Percentiles rank a stretch among this genome's conserved stretches.
These are phyloP conservation scores for Nemopilema nomurai DNA, from an alignment of 30 jellyfish, hydroid and myxozoan genomes.

Conservation along the genomic window DNA sequence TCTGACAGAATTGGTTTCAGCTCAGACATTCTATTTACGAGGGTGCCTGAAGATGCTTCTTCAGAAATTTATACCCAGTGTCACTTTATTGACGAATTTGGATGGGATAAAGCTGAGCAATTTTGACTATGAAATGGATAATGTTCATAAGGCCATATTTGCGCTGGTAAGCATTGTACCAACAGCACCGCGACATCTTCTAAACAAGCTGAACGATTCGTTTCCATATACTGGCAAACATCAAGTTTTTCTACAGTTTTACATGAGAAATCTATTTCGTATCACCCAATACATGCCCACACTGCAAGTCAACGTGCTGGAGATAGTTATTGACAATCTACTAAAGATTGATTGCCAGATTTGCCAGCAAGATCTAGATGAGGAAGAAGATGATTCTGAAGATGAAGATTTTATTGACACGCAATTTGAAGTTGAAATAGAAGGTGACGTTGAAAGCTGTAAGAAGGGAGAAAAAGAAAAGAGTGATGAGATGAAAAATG, in stretches of 20 bases:
- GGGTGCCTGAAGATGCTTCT: slow-evolving; percentile 51
- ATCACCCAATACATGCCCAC: slow-evolving; percentile 52
- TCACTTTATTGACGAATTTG: neutral
- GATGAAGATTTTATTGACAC: slow-evolving; percentile 51
- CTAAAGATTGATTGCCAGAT: slow-evolving; percentile 67
- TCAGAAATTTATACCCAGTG: slow-evolving; percentile 40
- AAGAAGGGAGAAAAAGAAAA: neutral
- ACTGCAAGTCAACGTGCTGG: slow-evolving; percentile 36
- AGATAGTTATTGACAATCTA: slow-evolving; percentile 51
- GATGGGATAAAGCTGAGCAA: neutral
- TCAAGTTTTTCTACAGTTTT: slow-evolving; percentile 22
- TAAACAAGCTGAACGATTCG: slow-evolving; percentile 1
- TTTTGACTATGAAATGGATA: slow-evolving; percentile 24
- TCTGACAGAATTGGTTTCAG: slow-evolving; percentile 56
- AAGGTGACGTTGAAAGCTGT: neutral
- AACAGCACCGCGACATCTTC: slow-evolving; percentile 47
- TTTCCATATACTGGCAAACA: slow-evolving; percentile 67
- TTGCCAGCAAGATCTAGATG: slow-evolving; percentile 42
- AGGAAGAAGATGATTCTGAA: slow-evolving; percentile 24
- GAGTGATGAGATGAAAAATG: slow-evolving; percentile 39
- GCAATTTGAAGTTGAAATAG: slow-evolving; percentile 65
- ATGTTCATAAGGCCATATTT: slow-evolving; percentile 37
- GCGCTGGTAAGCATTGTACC: slow-evolving; percentile 49
- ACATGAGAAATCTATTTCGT: slow-evolving; percentile 32
- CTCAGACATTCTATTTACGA: slow-evolving; percentile 55